Evolutionary conservation across 2,113 vertebrate genomes (phyloP), one percentile per base, ranked within the genome.

Genomic region (Phasianus colchicus): DNA sequence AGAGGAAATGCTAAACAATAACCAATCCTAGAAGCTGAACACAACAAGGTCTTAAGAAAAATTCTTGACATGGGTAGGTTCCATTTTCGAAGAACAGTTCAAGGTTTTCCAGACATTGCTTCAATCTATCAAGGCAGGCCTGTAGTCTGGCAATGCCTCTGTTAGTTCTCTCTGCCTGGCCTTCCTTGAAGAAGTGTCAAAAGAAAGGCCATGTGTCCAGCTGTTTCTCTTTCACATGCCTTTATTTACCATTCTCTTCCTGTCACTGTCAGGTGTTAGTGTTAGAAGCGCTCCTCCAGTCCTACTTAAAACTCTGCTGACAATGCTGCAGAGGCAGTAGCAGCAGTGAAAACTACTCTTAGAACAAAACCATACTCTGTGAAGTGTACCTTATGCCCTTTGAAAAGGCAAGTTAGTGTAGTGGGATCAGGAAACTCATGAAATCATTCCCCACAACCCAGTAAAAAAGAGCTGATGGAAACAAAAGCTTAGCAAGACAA

Each of bases 41-140:
- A 65, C 27, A 71, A 83, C 5, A 20, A 73, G 6, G 11, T 76
- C 77, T 64, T 38, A 45, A 85, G 74, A 83, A 63, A 79, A 43
- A 17, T 21, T 32, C 2, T 71, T 25, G 34, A 14, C 73, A 89
- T 79, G 0, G 1, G 72, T 5, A 91, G 54, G 71, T 67, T 90
- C 34, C 17, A 12, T 58, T 93, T 91, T 67, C 0, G 2, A 77
- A 91, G 64, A 92, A 76, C 19, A 81, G 29, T 60, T 91, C 34
- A 43, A 40, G 15, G 67, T 83, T 67, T 81, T 55, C 42, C 67
- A 93, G 55, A 87, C 43, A 25, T 32, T 50, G 52, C 76, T 93
- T 91, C 79, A 92, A 27, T 57, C 25, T 71, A 52, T 66, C 15
- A 91, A 80, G 64, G 54, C 34, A 79, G 50, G 43, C 10, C 34